Conservation (phyloP, 2,888 invertebrate genomes). For the Phoenoteleia sp. region DNA sequence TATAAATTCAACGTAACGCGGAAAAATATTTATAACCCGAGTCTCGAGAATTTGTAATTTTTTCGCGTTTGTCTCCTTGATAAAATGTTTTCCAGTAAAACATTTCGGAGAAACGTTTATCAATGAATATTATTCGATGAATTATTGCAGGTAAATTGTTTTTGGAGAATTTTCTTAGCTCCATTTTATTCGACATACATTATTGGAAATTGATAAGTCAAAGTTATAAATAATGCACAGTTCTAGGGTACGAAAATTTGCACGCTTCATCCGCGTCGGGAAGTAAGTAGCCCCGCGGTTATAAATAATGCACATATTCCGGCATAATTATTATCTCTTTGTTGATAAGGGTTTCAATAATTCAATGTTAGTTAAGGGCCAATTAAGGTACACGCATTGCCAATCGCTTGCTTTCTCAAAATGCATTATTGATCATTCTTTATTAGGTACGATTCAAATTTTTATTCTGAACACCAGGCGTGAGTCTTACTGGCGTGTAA, state of each 20-base stretch:
- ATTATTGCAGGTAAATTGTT: no score
- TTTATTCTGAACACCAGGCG: no score
- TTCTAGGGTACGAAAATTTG: conserved; percentile 35
- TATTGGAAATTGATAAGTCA: conserved; percentile 57
- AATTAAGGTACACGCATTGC: conserved; percentile 23
- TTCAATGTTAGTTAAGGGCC: conserved; percentile 40
- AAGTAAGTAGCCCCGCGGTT: background rate
- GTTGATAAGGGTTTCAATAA: conserved; percentile 47
- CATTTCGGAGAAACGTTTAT: no score
- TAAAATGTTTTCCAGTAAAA: no score
- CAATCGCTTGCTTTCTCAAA: background rate
- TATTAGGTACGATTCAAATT: conserved; percentile 3
- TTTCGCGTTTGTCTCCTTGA: no score
- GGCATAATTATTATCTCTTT: conserved; percentile 36
- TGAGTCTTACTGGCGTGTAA: no score
- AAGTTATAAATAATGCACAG: conserved; percentile 44
- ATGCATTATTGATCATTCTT: conserved; percentile 16
- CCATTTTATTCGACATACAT: conserved; percentile 12
- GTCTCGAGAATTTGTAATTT: no score
- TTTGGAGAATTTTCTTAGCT: no score
- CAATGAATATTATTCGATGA: no score
- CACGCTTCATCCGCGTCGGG: background rate
- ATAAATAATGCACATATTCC: conserved; percentile 12
- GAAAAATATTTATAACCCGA: no score
- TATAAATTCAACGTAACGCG: no score